phyloP scores from a whole-genome alignment of 2,797 vertebrate genomes.

The Mus minutoides region DNA sequence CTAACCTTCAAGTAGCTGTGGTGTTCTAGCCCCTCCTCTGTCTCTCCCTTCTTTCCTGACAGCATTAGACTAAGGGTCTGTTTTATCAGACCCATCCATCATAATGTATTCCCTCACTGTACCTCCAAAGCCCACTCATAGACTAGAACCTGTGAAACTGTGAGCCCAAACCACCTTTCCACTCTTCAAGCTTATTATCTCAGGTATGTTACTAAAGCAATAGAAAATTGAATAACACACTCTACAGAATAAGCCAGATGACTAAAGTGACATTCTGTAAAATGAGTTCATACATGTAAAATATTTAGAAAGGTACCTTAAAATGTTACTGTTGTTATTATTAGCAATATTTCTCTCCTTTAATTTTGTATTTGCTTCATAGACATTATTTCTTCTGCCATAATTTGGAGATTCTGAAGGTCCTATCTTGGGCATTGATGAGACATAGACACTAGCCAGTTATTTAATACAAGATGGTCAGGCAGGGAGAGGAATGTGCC shows the following conservation, averaged over 20 bases:
- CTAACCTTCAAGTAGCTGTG: background rate
- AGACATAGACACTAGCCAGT: background rate
- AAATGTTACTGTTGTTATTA: background rate
- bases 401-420: background rate
- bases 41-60: background rate
- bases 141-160: background rate
- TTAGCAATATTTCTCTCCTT: background rate
- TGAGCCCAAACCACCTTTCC: background rate
- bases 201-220: background rate
- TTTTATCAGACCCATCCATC: background rate
- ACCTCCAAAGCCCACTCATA: background rate
- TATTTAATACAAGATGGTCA: background rate
- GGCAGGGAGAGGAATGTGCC: background rate
- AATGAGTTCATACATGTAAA: background rate
- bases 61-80: background rate
- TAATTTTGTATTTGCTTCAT: slow-evolving; percentile 26
- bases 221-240: background rate
- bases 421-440: background rate
- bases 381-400: background rate
- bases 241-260: background rate
- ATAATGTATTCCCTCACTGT: background rate
- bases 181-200: background rate
- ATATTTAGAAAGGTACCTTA: background rate
- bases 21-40: too few species aligned
- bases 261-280: background rate